Percentiles rank a stretch among this genome's conserved stretches.
phyloP scores from a whole-genome alignment of 2,797 vertebrate species.

The Leptatherina wallacei region DNA sequence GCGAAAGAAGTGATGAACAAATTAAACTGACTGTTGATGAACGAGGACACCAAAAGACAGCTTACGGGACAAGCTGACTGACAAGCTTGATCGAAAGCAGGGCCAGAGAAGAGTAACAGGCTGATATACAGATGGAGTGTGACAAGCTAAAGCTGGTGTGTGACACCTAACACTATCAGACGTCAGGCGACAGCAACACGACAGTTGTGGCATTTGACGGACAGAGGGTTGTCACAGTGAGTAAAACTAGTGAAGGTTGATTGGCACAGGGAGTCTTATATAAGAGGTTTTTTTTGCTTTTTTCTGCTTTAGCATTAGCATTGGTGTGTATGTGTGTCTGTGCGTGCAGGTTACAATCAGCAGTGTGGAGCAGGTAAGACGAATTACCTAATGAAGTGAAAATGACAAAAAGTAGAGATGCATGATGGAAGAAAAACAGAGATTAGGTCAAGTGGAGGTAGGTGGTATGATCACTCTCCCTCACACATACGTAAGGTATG shows the following conservation, averaged over 20 bases:
- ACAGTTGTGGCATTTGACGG: slow-evolving; percentile 71
- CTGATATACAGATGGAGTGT: slow-evolving; percentile 68
- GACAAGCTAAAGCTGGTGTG: slow-evolving; percentile 72
- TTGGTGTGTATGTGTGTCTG: slow-evolving; percentile 15
- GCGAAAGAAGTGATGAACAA: slow-evolving; percentile 59
- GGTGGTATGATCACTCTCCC: slow-evolving; percentile 74
- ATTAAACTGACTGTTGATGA: slow-evolving; percentile 60
- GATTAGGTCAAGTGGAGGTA: slow-evolving; percentile 77
- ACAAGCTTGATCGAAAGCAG: slow-evolving; percentile 68
- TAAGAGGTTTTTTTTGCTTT: slow-evolving; percentile 38
- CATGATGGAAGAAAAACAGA: slow-evolving; percentile 28
- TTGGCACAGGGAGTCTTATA: slow-evolving; percentile 62
- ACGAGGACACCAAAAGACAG: slow-evolving; percentile 47
- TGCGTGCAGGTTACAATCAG: slow-evolving; percentile 23
- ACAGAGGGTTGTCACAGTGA: slow-evolving; percentile 74
- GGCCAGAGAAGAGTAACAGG: slow-evolving; percentile 63
- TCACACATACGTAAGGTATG: slow-evolving; percentile 68
- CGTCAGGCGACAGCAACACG: slow-evolving; percentile 36
- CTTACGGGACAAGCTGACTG: slow-evolving; percentile 59
- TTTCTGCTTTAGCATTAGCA: slow-evolving; percentile 50
- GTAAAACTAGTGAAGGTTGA: slow-evolving; percentile 72
- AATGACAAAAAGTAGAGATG: slow-evolving; percentile 49
- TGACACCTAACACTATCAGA: slow-evolving; percentile 66
- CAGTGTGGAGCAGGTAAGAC: slow-evolving; percentile 2
- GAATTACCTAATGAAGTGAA: slow-evolving; percentile 31